These are phyloP conservation scores for Arctia plantaginis DNA, from an alignment of 2,888 invertebrate species.

Conservation along the genomic window DNA sequence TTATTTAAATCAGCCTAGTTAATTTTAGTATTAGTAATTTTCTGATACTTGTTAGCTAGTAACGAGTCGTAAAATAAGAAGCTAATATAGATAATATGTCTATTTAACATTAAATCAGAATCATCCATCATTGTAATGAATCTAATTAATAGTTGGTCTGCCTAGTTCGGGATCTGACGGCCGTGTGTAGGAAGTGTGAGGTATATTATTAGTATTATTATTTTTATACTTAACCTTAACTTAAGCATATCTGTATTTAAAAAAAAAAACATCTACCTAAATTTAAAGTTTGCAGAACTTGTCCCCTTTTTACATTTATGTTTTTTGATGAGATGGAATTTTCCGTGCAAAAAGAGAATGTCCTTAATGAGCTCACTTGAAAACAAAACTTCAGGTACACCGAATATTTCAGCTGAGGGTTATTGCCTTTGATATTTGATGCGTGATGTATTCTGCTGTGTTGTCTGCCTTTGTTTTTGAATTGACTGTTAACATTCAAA, in stretches of 20 bases:
- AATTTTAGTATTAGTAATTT: too few species aligned
- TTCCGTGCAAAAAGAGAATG: constrained; percentile 48
- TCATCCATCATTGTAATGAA: not conserved
- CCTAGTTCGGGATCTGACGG: too few species aligned
- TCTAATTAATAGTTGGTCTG: too few species aligned
- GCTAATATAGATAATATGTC: not conserved
- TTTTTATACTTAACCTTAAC: not conserved
- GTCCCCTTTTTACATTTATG: constrained; percentile 26
- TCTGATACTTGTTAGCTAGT: not conserved
- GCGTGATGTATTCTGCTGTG: constrained; percentile 35
- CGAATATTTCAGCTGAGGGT: constrained; percentile 50
- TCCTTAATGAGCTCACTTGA: constrained; percentile 68
- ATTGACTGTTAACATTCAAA: constrained; percentile 15
- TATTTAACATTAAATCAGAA: not conserved
- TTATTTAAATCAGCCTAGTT: too few species aligned
- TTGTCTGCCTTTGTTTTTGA: constrained; percentile 28
- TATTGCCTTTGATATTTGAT: constrained; percentile 63
- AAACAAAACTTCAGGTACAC: constrained; percentile 62
- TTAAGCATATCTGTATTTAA: too few species aligned
- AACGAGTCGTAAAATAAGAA: not conserved
- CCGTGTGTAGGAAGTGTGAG: too few species aligned
- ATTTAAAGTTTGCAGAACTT: constrained; percentile 26
- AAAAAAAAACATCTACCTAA: not conserved
- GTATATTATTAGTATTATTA: too few species aligned
- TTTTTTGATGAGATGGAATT: constrained; percentile 34